phyloP scores from a whole-genome alignment of 1,140 invertebrate species.

The Nilaparvata lugens region DNA sequence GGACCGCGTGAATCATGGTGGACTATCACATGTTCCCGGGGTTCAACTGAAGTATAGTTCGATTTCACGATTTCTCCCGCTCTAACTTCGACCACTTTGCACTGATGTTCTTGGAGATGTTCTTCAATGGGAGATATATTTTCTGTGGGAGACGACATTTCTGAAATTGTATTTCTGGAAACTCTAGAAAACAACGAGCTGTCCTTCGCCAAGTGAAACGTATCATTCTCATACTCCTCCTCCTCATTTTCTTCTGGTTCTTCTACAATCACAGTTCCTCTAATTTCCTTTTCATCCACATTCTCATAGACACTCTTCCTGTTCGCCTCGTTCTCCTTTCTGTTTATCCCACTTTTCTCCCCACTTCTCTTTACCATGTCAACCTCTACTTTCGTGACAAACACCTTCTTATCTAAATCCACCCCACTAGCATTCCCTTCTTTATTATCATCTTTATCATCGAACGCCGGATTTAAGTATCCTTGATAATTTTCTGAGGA shows the following conservation, averaged over 20 bases:
- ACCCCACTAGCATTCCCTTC: neutral
- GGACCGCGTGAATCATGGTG: slow-evolving; percentile 25
- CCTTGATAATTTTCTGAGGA: slow-evolving; percentile 25
- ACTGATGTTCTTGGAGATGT: slow-evolving; percentile 23
- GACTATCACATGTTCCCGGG: slow-evolving; percentile 37
- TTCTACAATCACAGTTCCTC: slow-evolving; percentile 10
- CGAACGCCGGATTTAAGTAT: slow-evolving; percentile 38
- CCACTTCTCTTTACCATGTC: slow-evolving; percentile 2
- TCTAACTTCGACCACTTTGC: slow-evolving; percentile 46
- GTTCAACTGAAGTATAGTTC: slow-evolving; percentile 36
- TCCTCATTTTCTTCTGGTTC: slow-evolving; percentile 29
- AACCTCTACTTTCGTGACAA: slow-evolving; percentile 13
- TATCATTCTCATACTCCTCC: slow-evolving; percentile 34
- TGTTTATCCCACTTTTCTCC: neutral
- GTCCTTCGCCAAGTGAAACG: slow-evolving; percentile 50
- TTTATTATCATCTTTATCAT: slow-evolving; percentile 23
- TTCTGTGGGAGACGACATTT: neutral
- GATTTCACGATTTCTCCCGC: slow-evolving; percentile 46
- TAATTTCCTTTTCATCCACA: slow-evolving; percentile 22
- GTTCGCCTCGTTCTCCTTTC: slow-evolving; percentile 10
- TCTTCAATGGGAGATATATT: neutral
- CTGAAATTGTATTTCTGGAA: slow-evolving; percentile 41
- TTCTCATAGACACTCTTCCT: slow-evolving; percentile 26
- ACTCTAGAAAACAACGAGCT: slow-evolving; percentile 61
- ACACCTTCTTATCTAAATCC: slow-evolving; percentile 1